Evolutionary conservation across 2,888 invertebrate genomes (phyloP), one percentile per base, ranked within the genome.

Genomic region (Exephanes ischioxanthus): DNA sequence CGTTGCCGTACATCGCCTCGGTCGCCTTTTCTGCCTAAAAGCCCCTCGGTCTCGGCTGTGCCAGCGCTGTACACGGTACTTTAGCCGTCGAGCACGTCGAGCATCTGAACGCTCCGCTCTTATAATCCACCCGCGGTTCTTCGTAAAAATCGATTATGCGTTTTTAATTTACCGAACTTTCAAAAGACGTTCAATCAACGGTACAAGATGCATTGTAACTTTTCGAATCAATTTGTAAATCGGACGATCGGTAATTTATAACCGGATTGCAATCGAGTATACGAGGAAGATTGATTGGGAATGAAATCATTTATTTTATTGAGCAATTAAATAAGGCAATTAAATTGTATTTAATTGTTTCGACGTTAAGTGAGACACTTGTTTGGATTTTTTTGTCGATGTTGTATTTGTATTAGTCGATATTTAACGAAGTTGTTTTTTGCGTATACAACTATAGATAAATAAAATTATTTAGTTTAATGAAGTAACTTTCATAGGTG

Each of bases 1-100:
- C 89, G 88, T 89, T 88, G 87, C 86, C 84, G 83, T 84, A 88
- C 86, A 85, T 86, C 83, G 87, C 85, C 82, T 63, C 78, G 71
- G 76, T 67, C 51, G 41, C 41, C 67, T 55, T 77, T 73, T 66
- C 37, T 41, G 73, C 72, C 71, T 83, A 80, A 72, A 53, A 30
- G 55, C 51, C 19, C 51, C 14, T 19, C 22, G 14, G 37, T 55
- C 55, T 80, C 45, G 75, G 71, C 80, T 83, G 45, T 80, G 76
- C 53, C 53, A 45, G 73, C 45, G 41, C 61, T 16, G 81, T 66
- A 66, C 14, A 3, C 51, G 79, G 70, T 79, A 53, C 78, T 72
- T 67, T 67, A 45, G 26, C 30, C 48, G 22, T 9, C 37, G n/a
- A 81, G 79, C 79, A 71, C 82, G 80, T 76, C n/a, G n/a, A n/a